Conservation (phyloP, 2,888 invertebrate genomes). For the Chydorus sphaericus region DNA sequence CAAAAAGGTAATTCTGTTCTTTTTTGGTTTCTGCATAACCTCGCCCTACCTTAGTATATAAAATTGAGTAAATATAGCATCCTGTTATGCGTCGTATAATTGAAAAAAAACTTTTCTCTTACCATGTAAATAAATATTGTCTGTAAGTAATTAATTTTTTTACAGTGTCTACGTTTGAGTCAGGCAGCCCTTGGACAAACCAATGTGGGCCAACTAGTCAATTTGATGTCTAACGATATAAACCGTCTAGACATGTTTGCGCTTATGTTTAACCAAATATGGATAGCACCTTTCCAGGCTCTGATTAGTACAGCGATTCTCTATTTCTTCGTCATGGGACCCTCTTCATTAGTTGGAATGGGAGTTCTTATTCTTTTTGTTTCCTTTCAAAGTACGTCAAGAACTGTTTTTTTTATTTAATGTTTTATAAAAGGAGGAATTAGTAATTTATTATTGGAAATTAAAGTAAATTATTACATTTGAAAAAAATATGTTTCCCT, state of each 20-base stretch:
- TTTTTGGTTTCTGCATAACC: no score
- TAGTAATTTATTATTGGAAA: no score
- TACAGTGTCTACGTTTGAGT: conserved; percentile 29
- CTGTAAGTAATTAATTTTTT: neutral
- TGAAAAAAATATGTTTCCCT: no score
- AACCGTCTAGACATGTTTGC: conserved; percentile 80
- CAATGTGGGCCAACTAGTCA: conserved; percentile 81
- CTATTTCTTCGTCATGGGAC: conserved; percentile 58
- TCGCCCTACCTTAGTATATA: no score
- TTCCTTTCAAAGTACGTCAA: conserved; percentile 73
- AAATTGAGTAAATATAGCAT: no score
- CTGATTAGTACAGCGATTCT: conserved; percentile 62
- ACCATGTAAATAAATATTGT: no score
- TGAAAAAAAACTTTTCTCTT: no score
- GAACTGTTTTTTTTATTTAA: no score
- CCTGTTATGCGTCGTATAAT: no score
- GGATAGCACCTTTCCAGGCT: conserved; percentile 67
- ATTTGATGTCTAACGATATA: conserved; percentile 87
- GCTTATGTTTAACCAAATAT: conserved; percentile 4
- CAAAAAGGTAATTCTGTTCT: no score
- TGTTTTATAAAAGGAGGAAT: no score
- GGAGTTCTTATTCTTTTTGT: conserved; percentile 59
- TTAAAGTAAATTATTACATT: no score
- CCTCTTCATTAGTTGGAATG: conserved; percentile 57
- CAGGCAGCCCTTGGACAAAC: conserved; percentile 73